phyloP scores from a whole-genome alignment of 2,113 vertebrate genomes.

The Dendrocopos noguchii region DNA sequence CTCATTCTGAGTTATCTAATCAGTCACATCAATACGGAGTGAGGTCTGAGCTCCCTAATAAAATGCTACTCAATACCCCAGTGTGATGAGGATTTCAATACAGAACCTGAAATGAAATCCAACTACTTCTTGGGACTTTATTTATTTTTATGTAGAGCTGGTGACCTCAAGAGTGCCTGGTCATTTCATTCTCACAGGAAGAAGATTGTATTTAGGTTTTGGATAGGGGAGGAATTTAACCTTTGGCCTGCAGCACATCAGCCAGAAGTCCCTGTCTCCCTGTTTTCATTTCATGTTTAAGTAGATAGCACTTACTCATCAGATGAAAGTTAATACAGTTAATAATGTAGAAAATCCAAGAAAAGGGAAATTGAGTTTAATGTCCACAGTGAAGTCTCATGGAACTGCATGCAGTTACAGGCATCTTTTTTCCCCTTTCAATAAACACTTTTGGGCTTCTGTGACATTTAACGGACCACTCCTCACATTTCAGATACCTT shows the following conservation, averaged over 20 bases:
- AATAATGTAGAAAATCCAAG: not conserved
- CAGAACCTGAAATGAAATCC: constrained; percentile 50
- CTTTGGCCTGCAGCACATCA: constrained; percentile 60
- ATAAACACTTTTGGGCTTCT: constrained; percentile 2
- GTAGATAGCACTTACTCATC: constrained; percentile 6
- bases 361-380: not conserved
- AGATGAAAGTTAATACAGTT: constrained; percentile 16
- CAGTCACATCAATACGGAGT: not conserved
- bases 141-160: constrained; percentile 63
- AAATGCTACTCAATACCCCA: not conserved
- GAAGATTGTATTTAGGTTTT: constrained; percentile 54
- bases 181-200: constrained; percentile 74
- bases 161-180: constrained; percentile 66
- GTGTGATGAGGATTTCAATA: not conserved
- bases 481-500: not conserved
- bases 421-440: not conserved
- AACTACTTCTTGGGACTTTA: constrained; percentile 46
- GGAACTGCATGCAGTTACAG: not conserved
- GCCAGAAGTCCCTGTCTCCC: constrained; percentile 51
- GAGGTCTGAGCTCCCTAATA: not conserved
- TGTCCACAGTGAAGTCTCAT: not conserved
- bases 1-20: not conserved
- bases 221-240: constrained; percentile 65
- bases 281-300: constrained; percentile 38
- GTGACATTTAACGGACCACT: not conserved